Conservation (phyloP, 2,797 vertebrate species). For the Acanthurus leucopareius region DNA sequence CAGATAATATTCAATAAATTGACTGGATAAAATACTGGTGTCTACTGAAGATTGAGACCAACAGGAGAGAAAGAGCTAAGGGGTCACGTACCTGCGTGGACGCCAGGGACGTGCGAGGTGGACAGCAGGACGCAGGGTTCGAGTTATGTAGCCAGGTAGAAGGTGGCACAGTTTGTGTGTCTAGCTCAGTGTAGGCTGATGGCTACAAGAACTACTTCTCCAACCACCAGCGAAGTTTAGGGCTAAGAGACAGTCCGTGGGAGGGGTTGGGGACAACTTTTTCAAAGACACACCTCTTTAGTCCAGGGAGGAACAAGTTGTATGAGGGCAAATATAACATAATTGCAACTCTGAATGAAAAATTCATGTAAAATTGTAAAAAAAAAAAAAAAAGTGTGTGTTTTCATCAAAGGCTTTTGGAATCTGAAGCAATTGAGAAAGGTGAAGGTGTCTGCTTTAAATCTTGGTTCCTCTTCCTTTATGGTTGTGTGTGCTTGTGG, state of each 20-base stretch:
- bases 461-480: slow-evolving; percentile 56
- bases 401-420: background rate
- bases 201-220: slow-evolving; percentile 68
- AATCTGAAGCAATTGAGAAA: background rate
- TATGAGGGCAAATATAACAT: slow-evolving; percentile 30
- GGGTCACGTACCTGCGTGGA: slow-evolving; percentile 72
- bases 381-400: background rate
- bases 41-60: background rate
- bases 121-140: background rate
- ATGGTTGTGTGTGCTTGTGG: slow-evolving; percentile 25
- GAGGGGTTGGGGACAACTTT: slow-evolving; percentile 79
- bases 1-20: background rate
- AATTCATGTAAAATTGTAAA: slow-evolving; percentile 11
- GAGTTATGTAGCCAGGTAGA: slow-evolving; percentile 33
- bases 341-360: slow-evolving; percentile 14
- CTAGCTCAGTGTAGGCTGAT: slow-evolving; percentile 38
- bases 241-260: slow-evolving; percentile 76
- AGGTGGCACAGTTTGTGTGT: slow-evolving; percentile 9
- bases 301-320: slow-evolving; percentile 54
- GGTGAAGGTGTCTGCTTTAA: slow-evolving; percentile 37
- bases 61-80: slow-evolving; percentile 9
- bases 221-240: slow-evolving; percentile 74
- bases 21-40: background rate
- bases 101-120: slow-evolving; percentile 22
- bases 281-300: slow-evolving; percentile 83